Conservation (phyloP, 1,140 invertebrate species). For the Bombus impatiens region DNA sequence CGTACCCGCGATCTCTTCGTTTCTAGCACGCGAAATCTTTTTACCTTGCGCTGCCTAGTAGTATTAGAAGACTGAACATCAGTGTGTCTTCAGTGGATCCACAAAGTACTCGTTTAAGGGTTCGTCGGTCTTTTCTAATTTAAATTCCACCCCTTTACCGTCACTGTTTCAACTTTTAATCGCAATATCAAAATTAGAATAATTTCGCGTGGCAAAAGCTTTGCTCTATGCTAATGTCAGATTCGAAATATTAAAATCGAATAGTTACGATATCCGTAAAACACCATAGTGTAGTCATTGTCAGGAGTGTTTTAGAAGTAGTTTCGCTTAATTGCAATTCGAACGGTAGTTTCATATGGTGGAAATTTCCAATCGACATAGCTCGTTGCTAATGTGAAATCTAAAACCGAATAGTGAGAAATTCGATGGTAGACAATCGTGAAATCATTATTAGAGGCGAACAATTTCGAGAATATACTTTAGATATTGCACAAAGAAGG, state of each 20-base stretch:
- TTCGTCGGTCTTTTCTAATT: not conserved
- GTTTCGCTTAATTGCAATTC: not conserved
- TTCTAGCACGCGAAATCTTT: constrained; percentile 34
- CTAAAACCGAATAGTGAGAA: not conserved
- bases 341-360: no score
- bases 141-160: not conserved
- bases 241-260: no score
- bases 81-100: not conserved
- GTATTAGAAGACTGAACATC: constrained; percentile 21
- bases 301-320: no score
- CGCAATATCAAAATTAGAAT: no score
- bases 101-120: constrained; percentile 8
- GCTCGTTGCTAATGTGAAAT: not conserved
- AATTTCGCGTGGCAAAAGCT: no score
- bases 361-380: not conserved
- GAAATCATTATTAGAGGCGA: not conserved
- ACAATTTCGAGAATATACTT: not conserved
- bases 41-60: not conserved
- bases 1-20: constrained; percentile 15
- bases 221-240: no score
- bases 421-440: not conserved
- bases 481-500: not conserved
- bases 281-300: no score
- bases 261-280: no score
- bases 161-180: not conserved